Percentiles rank a stretch among this genome's conserved stretches.
phyloP scores from a whole-genome alignment of 2,888 invertebrate species.

The Eristalis tenax region DNA sequence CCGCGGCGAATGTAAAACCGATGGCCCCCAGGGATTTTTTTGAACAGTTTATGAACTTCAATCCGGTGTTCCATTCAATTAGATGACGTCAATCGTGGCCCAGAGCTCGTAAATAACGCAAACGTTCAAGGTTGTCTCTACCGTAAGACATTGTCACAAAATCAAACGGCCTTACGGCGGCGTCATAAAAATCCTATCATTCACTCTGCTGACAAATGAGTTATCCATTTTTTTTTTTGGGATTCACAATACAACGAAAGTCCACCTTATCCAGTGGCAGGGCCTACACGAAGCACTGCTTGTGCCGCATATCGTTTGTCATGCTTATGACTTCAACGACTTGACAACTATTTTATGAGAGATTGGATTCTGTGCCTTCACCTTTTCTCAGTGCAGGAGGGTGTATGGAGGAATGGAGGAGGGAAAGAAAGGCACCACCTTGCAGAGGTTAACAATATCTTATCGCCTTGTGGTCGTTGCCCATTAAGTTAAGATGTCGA shows the following conservation, averaged over 20 bases:
- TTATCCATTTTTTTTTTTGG: neutral
- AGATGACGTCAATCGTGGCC: neutral
- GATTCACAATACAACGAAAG: neutral
- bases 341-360: conserved; percentile 49
- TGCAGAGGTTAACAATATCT: conserved; percentile 28
- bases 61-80: neutral
- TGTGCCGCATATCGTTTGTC: neutral
- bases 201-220: neutral
- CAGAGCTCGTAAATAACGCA: neutral
- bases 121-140: neutral
- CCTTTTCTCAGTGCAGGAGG: neutral
- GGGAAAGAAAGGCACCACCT: neutral
- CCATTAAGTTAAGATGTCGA: conserved; percentile 47
- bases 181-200: neutral
- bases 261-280: neutral
- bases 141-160: too few species aligned
- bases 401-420: neutral
- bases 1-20: neutral
- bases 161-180: neutral
- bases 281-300: neutral
- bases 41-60: neutral
- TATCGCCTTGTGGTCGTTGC: conserved; percentile 31
- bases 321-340: neutral
- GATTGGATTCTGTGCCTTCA: conserved; percentile 16
- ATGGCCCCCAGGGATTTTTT: neutral